Conservation (phyloP, 2,797 vertebrate genomes). For the Brotula barbata region DNA sequence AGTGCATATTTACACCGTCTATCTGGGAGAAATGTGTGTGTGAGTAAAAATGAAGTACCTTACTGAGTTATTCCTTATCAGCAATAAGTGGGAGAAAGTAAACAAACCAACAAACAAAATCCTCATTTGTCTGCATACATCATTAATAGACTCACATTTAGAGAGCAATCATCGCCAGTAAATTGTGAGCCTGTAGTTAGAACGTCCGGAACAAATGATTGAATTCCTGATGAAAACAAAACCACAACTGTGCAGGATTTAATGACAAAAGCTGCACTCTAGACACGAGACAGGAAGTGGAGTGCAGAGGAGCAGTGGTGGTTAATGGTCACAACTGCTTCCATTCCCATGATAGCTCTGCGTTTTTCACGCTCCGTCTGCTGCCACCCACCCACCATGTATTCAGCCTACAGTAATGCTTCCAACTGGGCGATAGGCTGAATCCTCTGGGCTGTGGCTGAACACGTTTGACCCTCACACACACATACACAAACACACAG, state of each 20-base stretch:
- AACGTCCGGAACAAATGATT: constrained; percentile 22
- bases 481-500: constrained; percentile 3
- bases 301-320: constrained; percentile 17
- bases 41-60: constrained; percentile 31
- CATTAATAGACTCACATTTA: constrained; percentile 27
- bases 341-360: constrained; percentile 49
- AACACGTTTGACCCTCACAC: constrained; percentile 17
- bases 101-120: too few relatives aligned
- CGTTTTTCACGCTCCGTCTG: constrained; percentile 57
- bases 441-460: constrained; percentile 19
- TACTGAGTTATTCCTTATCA: constrained; percentile 22
- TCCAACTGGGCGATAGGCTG: constrained; percentile 32
- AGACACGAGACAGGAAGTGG: constrained; percentile 51
- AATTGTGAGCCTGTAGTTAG: constrained; percentile 3
- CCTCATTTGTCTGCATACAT: constrained; percentile 3
- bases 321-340: constrained; percentile 49
- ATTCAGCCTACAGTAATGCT: constrained; percentile 33
- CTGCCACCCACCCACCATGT: constrained; percentile 52
- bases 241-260: constrained; percentile 18
- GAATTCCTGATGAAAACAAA: constrained; percentile 12
- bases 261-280: constrained; percentile 50
- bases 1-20: constrained; percentile 37
- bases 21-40: constrained; percentile 27
- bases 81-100: not conserved
- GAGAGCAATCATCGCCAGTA: constrained; percentile 12